Conservation (phyloP, 2,113 vertebrate genomes). For the Vulpes vulpes region DNA sequence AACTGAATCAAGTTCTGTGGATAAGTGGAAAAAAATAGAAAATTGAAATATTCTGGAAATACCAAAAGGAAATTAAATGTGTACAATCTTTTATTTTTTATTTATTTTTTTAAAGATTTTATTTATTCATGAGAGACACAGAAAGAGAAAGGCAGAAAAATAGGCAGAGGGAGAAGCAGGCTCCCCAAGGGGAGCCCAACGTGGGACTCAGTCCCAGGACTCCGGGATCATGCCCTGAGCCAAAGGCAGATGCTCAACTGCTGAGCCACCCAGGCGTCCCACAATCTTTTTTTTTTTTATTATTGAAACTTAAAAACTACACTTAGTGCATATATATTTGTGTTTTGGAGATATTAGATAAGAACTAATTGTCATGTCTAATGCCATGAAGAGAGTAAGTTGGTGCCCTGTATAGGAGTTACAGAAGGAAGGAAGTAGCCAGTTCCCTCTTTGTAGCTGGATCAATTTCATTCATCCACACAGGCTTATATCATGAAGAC, state of each 20-base stretch:
- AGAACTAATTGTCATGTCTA: neutral
- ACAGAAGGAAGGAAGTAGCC: neutral
- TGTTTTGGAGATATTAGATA: neutral
- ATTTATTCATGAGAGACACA: no score
- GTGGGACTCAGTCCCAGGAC: no score
- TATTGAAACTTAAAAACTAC: conserved; percentile 11
- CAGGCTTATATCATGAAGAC: neutral
- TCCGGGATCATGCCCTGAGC: no score
- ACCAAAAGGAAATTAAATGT: neutral
- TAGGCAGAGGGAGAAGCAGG: no score
- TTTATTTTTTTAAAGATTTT: no score
- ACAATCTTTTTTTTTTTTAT: neutral
- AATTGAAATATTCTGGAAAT: conserved; percentile 26
- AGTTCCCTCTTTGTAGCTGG: neutral
- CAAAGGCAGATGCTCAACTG: no score
- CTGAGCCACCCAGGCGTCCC: no score
- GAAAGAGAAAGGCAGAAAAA: no score
- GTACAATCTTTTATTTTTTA: neutral
- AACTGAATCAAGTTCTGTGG: conserved; percentile 11
- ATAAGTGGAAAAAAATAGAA: neutral
- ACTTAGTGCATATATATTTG: neutral
- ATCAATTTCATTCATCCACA: neutral
- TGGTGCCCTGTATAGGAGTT: neutral
- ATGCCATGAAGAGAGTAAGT: neutral
- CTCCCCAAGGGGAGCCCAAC: no score